Percentiles rank a stretch among this genome's conserved stretches.
phyloP scores from a whole-genome alignment of 2,797 vertebrate species.

The Lepilemur ruficaudatus region DNA sequence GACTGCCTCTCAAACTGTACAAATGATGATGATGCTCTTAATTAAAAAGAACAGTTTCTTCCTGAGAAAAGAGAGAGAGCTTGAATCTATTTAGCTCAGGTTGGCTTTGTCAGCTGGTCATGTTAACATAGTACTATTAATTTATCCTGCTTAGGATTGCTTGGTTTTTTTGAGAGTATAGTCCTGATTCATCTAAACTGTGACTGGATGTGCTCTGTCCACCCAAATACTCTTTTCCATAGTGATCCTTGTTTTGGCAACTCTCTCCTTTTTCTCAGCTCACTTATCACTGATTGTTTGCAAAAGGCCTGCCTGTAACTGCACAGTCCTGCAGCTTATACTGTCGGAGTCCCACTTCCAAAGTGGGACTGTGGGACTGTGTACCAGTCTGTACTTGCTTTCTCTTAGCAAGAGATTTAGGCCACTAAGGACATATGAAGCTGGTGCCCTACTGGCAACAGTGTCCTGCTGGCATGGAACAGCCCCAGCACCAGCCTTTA shows the following conservation, averaged over 20 bases:
- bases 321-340: slow-evolving; percentile 28
- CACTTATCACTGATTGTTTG: not conserved
- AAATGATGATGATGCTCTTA: not conserved
- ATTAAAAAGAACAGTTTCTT: slow-evolving; percentile 40
- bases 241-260: slow-evolving; percentile 6
- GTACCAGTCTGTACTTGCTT: not conserved
- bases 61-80: not conserved
- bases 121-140: not conserved
- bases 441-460: not conserved
- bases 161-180: not conserved
- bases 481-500: not conserved
- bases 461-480: not conserved
- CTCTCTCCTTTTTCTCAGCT: not conserved
- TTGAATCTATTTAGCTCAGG: not conserved
- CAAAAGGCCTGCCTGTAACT: not conserved
- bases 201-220: not conserved
- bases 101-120: not conserved
- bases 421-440: not conserved
- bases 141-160: not conserved
- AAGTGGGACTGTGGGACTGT: slow-evolving; percentile 44
- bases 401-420: slow-evolving; percentile 24
- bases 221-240: not conserved
- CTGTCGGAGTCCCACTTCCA: slow-evolving; percentile 45
- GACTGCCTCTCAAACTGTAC: not conserved
- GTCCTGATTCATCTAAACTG: not conserved